These are phyloP conservation scores for Tetramorium alpestre DNA, from an alignment of 1,140 invertebrate genomes.

Conservation along the genomic window DNA sequence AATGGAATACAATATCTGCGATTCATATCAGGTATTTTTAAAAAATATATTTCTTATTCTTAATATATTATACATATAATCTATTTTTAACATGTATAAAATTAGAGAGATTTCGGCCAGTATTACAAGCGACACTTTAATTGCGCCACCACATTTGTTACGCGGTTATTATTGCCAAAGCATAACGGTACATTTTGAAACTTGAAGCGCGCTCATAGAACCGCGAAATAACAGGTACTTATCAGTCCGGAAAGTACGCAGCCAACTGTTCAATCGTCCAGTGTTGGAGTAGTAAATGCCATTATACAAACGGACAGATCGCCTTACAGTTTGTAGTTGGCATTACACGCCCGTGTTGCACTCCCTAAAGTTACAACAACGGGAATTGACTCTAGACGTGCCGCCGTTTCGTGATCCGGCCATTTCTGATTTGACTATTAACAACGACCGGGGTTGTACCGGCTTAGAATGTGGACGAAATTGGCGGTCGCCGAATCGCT, in stretches of 20 bases:
- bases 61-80: neutral
- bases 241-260: constrained; percentile 44
- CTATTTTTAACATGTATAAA: neutral
- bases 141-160: neutral
- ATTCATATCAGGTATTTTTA: neutral
- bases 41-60: neutral
- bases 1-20: neutral
- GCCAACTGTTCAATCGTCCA: constrained; percentile 49
- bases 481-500: constrained; percentile 44
- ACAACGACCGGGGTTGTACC: constrained; percentile 26
- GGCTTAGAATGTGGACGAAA: constrained; percentile 34
- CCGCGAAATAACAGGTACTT: constrained; percentile 33
- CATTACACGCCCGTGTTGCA: constrained; percentile 50
- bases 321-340: constrained; percentile 51
- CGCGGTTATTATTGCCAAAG: neutral
- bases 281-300: constrained; percentile 52
- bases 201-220: neutral
- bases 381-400: constrained; percentile 39
- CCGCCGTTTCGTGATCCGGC: constrained; percentile 35
- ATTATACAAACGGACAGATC: constrained; percentile 56
- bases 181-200: constrained; percentile 9
- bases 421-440: constrained; percentile 49
- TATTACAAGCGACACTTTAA: neutral
- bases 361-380: constrained; percentile 64
- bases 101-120: neutral